phyloP scores from a whole-genome alignment of 2,113 vertebrate genomes.

The Euleptes europaea region DNA sequence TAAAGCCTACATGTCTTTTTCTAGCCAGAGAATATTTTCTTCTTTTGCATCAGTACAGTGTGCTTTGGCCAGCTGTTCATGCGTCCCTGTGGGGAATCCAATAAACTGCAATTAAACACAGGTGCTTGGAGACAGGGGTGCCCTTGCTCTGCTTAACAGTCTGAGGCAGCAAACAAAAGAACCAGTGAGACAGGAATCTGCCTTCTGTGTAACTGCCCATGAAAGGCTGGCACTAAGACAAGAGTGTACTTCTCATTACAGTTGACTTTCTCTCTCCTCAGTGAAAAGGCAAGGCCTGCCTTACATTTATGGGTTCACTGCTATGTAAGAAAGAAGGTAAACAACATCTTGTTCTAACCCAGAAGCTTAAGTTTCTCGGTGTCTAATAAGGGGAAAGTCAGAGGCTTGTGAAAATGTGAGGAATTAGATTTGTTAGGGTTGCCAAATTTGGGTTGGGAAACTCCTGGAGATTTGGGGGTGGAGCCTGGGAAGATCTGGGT shows the following conservation, averaged over 20 bases:
- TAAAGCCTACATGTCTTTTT: constrained; percentile 42
- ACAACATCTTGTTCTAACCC: constrained; percentile 32
- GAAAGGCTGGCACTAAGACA: constrained; percentile 29
- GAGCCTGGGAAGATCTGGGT: too few relatives aligned
- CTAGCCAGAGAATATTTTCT: constrained; percentile 36
- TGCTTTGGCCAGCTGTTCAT: constrained; percentile 64
- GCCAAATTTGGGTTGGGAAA: too few relatives aligned
- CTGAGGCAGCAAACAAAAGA: constrained; percentile 62
- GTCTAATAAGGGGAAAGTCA: constrained; percentile 23
- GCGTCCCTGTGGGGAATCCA: constrained; percentile 56
- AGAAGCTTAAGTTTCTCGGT: constrained; percentile 26
- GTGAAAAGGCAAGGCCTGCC: constrained; percentile 39
- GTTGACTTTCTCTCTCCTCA: constrained; percentile 31
- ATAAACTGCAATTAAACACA: constrained; percentile 70
- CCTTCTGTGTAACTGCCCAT: constrained; percentile 49
- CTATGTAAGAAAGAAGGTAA: constrained; percentile 38
- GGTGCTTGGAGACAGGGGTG: constrained; percentile 62
- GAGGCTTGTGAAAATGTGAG: not conserved
- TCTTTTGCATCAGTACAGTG: constrained; percentile 45
- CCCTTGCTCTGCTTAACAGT: constrained; percentile 63
- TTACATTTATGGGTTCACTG: constrained; percentile 42
- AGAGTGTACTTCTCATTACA: constrained; percentile 41
- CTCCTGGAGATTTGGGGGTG: too few relatives aligned
- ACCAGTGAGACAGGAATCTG: constrained; percentile 44
- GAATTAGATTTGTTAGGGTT: not conserved